A percentile compares a stretch with the other conserved stretches of the same genome.
phyloP scores from a whole-genome alignment of 2,888 invertebrate species.

The Psococerastis gibbosa region DNA sequence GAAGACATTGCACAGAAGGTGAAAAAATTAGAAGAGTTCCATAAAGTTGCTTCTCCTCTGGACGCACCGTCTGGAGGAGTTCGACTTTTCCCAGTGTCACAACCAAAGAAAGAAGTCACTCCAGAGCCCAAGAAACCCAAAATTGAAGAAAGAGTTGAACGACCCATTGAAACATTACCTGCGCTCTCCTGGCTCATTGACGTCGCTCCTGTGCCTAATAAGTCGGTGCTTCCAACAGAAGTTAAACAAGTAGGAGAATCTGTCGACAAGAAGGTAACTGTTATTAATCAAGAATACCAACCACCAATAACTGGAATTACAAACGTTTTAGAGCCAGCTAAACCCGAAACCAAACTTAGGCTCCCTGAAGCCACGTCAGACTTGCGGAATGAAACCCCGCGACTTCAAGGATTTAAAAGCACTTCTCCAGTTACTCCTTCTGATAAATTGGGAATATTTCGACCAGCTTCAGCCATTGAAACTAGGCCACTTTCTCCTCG shows the following conservation, averaged over 20 bases:
- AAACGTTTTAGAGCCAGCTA: conserved; percentile 1
- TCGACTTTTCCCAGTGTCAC: conserved; percentile 25
- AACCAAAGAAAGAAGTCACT: conserved; percentile 13
- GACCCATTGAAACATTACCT: conserved; percentile 2
- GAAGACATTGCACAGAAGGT: conserved; percentile 37
- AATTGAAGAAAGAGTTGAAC: conserved; percentile 8
- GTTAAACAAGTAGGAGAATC: conserved; percentile 15
- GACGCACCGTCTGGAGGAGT: conserved; percentile 39
- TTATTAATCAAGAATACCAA: conserved; percentile 16
- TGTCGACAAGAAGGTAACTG: conserved; percentile 13
- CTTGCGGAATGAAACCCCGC: no score
- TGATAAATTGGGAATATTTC: conserved; percentile 21
- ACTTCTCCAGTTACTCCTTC: conserved; percentile 13
- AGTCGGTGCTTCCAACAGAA: conserved; percentile 12
- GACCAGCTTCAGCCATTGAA: conserved; percentile 14
- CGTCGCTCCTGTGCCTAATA: conserved; percentile 14
- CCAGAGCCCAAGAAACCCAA: conserved; percentile 16
- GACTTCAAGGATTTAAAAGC: neutral
- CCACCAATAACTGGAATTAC: conserved; percentile 19
- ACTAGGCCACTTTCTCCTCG: conserved; percentile 30
- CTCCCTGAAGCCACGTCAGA: no score
- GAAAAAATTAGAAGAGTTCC: conserved; percentile 37
- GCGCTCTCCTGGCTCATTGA: conserved; percentile 6
- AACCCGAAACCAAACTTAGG: neutral
- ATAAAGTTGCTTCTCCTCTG: conserved; percentile 29